Conservation (phyloP, 1,140 invertebrate genomes). For the Apis florea region DNA sequence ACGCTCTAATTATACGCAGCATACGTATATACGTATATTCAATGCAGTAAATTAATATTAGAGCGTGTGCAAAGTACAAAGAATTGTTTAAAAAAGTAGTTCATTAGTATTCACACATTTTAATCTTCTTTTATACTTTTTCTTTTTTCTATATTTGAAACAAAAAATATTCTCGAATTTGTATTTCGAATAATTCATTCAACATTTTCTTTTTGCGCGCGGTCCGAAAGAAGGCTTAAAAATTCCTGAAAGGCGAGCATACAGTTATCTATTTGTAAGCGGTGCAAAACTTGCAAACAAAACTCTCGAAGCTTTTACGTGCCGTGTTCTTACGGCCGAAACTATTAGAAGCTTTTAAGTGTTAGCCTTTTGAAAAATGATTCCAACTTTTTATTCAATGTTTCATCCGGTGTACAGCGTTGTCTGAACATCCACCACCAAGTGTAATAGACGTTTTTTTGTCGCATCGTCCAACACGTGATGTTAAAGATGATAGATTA, state of each 20-base stretch:
- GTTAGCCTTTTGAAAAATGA: constrained; percentile 13
- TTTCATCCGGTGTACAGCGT: neutral
- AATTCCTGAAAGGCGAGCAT: neutral
- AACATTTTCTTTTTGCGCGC: too few species aligned
- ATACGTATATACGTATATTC: neutral
- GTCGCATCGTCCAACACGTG: neutral
- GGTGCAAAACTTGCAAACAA: neutral
- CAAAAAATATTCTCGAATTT: too few species aligned
- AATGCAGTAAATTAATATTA: neutral
- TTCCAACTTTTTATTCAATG: neutral
- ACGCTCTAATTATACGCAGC: neutral
- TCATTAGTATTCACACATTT: neutral
- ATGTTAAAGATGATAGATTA: neutral
- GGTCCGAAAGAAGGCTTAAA: neutral
- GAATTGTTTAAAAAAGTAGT: neutral
- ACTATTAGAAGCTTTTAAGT: constrained; percentile 10
- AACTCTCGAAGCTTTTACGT: neutral
- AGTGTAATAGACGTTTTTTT: neutral
- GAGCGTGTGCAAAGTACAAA: too few species aligned
- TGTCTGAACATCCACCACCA: neutral
- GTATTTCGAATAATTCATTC: too few species aligned
- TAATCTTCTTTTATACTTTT: neutral
- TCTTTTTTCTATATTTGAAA: too few species aligned
- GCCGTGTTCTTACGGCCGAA: neutral
- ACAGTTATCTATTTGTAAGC: neutral